Base-by-base conservation (phyloP, 2,113 vertebrate genomes). In the Pagrus major region DNA sequence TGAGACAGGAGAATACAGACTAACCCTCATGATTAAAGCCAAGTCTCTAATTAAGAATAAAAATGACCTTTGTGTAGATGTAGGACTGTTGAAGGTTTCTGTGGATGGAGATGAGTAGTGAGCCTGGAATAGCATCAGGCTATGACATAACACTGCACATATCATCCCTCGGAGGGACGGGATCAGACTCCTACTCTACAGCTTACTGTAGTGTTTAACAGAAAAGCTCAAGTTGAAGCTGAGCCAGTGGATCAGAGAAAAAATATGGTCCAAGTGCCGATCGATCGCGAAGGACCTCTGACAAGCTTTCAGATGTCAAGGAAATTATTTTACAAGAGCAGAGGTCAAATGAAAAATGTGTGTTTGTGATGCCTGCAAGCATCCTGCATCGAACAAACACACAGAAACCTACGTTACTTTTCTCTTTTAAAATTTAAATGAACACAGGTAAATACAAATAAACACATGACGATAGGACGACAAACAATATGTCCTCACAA, bases 51-150 rank as follows among this genome's bases (percentile, higher is more conserved):
- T 87, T 84, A 74, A n/a, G 46, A 41, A 46, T 51, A 47, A 68
- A 78, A 68, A 64, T 61, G 35, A 83, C 68, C 81, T 83, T 80
- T 76, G 37, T 61, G 21, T 67, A 15, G 21, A 71, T 68, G 27
- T 37, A 69, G 69, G 64, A 64, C 54, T 20, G 60, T 16, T 75
- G 58, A 88, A 68, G 25, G 72, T 49, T 89, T 83, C 76, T 29
- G 47, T 74, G 72, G 87, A 77, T 64, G 41, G 76, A 47, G 25
- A 73, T 59, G 80, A 77, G 77, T 73, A 49, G 59, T 37, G 71
- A 82, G 27, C 71, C 75, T 69, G 73, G 86, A 91, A 91, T 90
- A 90, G 88, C 69, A 87, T 80, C 64, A 47, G 55, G 86, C 72
- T 63, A 29, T 89, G 89, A 91, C 81, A 89, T 91, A 90, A 90